Evolutionary conservation across 2,113 vertebrate genomes (phyloP).

Genomic region (Martes martes): DNA sequence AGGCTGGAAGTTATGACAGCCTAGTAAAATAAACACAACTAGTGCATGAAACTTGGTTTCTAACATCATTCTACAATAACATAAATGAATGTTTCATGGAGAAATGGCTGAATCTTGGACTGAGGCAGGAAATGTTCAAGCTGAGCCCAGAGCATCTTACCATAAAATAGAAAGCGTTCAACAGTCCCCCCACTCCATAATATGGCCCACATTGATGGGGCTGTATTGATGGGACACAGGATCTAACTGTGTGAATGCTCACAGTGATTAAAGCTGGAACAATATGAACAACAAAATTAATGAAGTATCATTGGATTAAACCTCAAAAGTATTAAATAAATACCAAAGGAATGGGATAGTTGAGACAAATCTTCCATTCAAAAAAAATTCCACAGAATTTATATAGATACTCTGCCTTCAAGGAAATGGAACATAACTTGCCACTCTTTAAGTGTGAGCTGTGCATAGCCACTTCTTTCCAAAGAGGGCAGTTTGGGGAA

Average conservation of each 20-base stretch:
- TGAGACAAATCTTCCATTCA: neutral
- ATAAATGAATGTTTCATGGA: neutral
- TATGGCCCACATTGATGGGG: neutral
- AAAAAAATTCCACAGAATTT: neutral
- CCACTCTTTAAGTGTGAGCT: neutral
- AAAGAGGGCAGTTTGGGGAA: neutral
- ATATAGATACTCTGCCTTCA: neutral
- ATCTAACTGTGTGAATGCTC: neutral
- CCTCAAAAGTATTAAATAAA: neutral
- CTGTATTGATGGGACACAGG: neutral
- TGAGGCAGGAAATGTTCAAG: neutral
- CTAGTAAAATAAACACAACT: neutral
- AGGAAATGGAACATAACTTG: neutral
- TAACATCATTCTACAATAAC: neutral
- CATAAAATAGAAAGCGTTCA: neutral
- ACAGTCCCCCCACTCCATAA: neutral
- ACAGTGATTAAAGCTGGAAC: neutral
- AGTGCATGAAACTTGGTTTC: neutral
- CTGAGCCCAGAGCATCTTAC: neutral
- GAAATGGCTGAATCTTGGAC: neutral
- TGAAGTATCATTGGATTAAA: neutral
- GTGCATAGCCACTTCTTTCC: neutral
- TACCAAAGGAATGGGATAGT: neutral
- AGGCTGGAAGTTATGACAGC: neutral
- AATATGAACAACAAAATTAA: neutral